A percentile compares a stretch with the other conserved stretches of the same genome.
Evolutionary conservation across 2,797 vertebrate species (phyloP).

Genomic region (Hapalemur alaotrensis): DNA sequence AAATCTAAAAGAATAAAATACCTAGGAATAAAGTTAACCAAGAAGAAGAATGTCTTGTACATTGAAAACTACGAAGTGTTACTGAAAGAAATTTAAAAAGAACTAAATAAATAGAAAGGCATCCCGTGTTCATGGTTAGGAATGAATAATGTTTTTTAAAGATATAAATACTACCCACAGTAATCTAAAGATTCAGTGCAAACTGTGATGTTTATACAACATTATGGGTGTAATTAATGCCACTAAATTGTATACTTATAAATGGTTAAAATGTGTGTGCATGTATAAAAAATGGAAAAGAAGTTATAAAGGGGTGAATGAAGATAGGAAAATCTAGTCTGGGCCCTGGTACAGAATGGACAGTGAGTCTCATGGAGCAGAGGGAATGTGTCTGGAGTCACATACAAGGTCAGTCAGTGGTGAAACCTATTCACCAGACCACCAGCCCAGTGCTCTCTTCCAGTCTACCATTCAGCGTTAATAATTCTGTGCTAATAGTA

Average conservation of each 20-base stretch:
- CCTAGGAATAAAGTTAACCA: neutral
- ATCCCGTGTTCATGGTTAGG: neutral
- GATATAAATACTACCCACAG: neutral
- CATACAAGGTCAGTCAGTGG: neutral
- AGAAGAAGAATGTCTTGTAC: neutral
- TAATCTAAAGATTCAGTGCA: neutral
- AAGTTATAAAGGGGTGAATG: neutral
- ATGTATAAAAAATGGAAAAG: neutral
- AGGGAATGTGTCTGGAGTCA: neutral
- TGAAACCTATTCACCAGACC: neutral
- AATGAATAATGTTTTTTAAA: neutral
- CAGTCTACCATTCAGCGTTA: neutral
- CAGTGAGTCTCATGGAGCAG: too few relatives aligned
- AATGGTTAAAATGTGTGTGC: neutral
- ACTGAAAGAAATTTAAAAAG: neutral
- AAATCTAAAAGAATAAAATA: neutral
- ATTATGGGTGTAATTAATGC: neutral
- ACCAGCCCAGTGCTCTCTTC: neutral
- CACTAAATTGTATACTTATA: neutral
- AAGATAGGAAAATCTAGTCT: neutral
- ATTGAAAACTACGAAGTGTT: neutral
- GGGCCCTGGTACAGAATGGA: neutral
- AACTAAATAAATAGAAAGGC: neutral
- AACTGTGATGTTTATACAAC: neutral
- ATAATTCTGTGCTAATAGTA: neutral